These are phyloP conservation scores for Molossus alvarezi DNA, from an alignment of 2,797 vertebrate genomes.

Conservation along the genomic window DNA sequence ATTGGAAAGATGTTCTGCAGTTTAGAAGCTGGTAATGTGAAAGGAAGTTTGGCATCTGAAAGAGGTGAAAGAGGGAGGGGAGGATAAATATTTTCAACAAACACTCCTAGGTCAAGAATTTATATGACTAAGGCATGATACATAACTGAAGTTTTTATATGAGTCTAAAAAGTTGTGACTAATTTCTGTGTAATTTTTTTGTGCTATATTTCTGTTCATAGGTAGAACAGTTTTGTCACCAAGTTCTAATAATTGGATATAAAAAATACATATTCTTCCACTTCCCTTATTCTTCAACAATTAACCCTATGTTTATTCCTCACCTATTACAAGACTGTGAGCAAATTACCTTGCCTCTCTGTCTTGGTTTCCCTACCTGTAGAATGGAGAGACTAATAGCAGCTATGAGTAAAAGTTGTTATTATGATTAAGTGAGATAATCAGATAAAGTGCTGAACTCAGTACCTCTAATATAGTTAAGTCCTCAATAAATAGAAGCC, in stretches of 20 bases:
- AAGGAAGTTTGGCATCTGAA: constrained; percentile 65
- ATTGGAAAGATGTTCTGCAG: background rate
- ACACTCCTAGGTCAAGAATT: constrained; percentile 86
- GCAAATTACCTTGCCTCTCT: background rate
- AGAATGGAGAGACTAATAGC: background rate
- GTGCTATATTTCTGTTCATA: constrained; percentile 56
- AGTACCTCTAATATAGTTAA: background rate
- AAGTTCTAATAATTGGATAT: constrained; percentile 51
- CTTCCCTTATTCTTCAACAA: background rate
- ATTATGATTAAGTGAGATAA: background rate
- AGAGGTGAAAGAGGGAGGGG: constrained; percentile 58
- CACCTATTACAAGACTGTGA: background rate
- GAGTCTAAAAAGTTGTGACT: constrained; percentile 73
- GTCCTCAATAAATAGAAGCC: background rate
- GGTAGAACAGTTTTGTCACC: background rate
- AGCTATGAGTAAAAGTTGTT: background rate
- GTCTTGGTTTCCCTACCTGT: background rate
- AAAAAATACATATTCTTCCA: constrained; percentile 3
- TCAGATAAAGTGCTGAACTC: background rate
- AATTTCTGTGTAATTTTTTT: constrained; percentile 68
- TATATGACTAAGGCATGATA: constrained; percentile 75
- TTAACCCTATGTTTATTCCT: background rate
- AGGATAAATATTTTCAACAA: constrained; percentile 82
- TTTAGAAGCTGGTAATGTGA: constrained; percentile 44
- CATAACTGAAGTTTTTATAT: constrained; percentile 51